Base-by-base conservation (phyloP, 1,140 invertebrate genomes). In the Euborellia annulipes region DNA sequence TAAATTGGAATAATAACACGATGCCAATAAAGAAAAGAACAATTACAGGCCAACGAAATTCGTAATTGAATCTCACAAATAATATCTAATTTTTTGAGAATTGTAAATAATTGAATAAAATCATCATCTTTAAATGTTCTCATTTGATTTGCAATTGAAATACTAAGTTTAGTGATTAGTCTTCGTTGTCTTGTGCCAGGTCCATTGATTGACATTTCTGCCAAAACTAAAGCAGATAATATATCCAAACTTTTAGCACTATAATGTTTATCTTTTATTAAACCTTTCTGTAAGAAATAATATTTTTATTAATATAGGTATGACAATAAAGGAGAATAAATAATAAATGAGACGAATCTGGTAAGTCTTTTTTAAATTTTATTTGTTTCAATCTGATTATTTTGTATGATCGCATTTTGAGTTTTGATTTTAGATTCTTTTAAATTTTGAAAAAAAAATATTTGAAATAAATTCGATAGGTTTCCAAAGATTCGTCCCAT, bases 1-100 rank as follows among this genome's bases (percentile, higher is more conserved):
- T 89, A 90, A 21, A 82, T 72, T 4, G 79, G 75, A 32, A 86
- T 65, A 40, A 89, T 68, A 48, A 79, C 75, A 55, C 78, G 71
- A 66, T 89, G 84, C 76, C 82, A 87, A 58, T 84, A 82, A n/a
- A 89, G 58, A 64, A 83, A 82, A 32, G 77, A 78, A 53, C 79
- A 80, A 59, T 85, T 72, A 57, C 76, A 81, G 17, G 76, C 68
- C 46, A 62, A 58, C 32, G 72, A 60, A 43, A 87, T 56, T 58
- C 68, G 69, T 50, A 67, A 58, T 41, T 72, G 62, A 32, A 82
- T 67, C 56, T 73, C 70, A 52, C 69, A 69, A 36, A 84, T 65
- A 20, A 66, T 58, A 54, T 77, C 72, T 36, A 84, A 64, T 56
- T 75, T 76, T 47, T 71, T 68, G 50, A 85, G 60, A 13, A 75